Evolutionary conservation across 1,140 invertebrate species (phyloP).

Genomic region (Teleogryllus occipitalis): DNA sequence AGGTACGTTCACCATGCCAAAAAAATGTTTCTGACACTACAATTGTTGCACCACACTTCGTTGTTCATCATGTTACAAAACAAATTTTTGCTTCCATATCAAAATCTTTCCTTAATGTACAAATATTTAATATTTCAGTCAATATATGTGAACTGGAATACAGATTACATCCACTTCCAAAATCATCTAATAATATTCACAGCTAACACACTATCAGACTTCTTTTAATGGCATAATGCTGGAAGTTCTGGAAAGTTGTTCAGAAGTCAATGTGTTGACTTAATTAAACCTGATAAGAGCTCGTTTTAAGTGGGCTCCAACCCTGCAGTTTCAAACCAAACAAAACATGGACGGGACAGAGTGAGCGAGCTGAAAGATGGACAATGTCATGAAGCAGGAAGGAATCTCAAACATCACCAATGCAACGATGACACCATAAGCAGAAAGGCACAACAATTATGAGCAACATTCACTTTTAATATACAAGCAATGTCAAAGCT

Average conservation of each 20-base stretch:
- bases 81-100: neutral
- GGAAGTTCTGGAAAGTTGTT: neutral
- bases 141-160: neutral
- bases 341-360: neutral
- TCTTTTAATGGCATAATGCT: neutral
- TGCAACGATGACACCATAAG: constrained; percentile 7
- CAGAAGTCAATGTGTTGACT: constrained; percentile 2
- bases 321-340: neutral
- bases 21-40: neutral
- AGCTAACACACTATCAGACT: neutral
- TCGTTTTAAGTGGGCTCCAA: neutral
- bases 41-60: neutral
- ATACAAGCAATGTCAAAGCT: neutral
- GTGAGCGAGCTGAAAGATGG: neutral
- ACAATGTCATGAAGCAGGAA: neutral
- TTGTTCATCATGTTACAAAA: neutral
- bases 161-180: neutral
- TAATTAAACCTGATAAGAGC: neutral
- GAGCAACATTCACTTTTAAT: neutral
- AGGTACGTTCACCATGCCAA: constrained; percentile 10
- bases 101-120: constrained; percentile 3
- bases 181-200: neutral
- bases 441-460: constrained; percentile 10
- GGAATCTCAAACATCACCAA: neutral
- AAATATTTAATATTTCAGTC: neutral